A percentile compares a stretch with the other conserved stretches of the same genome.
phyloP scores from a whole-genome alignment of 1,140 invertebrate genomes.

The Drosophila fuyamai region DNA sequence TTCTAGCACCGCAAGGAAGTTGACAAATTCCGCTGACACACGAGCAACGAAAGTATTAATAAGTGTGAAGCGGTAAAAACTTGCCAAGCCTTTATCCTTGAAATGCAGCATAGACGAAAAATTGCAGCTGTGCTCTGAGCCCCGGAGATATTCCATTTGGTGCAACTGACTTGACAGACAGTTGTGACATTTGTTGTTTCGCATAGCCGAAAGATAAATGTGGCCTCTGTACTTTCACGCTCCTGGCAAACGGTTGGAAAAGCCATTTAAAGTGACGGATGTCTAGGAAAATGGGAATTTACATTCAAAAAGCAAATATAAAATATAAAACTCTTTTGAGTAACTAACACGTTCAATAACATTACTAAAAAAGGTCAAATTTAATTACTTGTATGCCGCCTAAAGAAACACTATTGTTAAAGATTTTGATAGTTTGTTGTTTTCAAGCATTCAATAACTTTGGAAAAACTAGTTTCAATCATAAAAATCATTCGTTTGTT shows the following conservation, averaged over 20 bases:
- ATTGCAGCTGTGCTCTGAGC: constrained; percentile 24
- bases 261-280: constrained; percentile 32
- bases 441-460: too few relatives aligned
- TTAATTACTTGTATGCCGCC: too few relatives aligned
- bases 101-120: constrained; percentile 24
- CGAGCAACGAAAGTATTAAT: constrained; percentile 33
- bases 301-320: not conserved
- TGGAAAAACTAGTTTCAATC: not conserved
- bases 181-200: constrained; percentile 65
- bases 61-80: constrained; percentile 25
- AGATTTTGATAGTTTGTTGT: too few relatives aligned
- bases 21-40: constrained; percentile 67
- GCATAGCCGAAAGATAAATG: constrained; percentile 41
- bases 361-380: not conserved
- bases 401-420: too few relatives aligned
- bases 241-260: constrained; percentile 21
- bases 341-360: too few relatives aligned
- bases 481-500: too few relatives aligned
- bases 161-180: constrained; percentile 66
- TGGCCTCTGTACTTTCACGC: constrained; percentile 18
- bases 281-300: not conserved
- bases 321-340: too few relatives aligned
- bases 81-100: constrained; percentile 34
- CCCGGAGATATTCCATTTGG: constrained; percentile 45
- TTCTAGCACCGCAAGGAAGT: constrained; percentile 47